A percentile compares a stretch with the other conserved stretches of the same genome.
Evolutionary conservation across 2,888 invertebrate species (phyloP).

Genomic region (Patella pellucida): DNA sequence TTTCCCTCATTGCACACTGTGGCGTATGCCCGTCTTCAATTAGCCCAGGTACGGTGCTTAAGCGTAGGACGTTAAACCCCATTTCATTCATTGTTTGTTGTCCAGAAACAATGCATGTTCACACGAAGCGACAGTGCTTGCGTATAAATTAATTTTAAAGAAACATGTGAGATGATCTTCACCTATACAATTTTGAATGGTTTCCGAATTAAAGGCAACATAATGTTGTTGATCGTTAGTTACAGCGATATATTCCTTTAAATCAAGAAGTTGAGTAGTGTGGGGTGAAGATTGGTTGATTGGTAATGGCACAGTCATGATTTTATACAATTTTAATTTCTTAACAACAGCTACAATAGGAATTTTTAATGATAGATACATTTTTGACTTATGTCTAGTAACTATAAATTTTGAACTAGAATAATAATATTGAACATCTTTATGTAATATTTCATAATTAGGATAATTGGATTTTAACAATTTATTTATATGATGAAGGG

Average conservation of each 20-base stretch:
- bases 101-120: neutral
- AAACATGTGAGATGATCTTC: neutral
- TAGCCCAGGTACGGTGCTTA: too few species aligned
- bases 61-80: too few species aligned
- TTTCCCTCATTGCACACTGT: too few species aligned
- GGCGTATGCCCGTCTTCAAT: too few species aligned
- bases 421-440: constrained; percentile 15
- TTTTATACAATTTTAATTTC: constrained; percentile 16
- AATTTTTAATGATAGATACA: constrained; percentile 17
- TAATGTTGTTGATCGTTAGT: neutral
- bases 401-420: constrained; percentile 14
- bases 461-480: constrained; percentile 10
- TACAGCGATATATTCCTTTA: neutral
- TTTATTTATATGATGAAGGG: neutral
- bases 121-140: neutral
- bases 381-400: neutral
- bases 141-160: neutral
- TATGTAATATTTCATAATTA: constrained; percentile 12
- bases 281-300: neutral
- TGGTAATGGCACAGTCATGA: constrained; percentile 16
- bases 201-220: neutral
- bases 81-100: too few species aligned
- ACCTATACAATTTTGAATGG: neutral
- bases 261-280: neutral
- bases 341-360: constrained; percentile 6